Evolutionary conservation across 2,888 invertebrate species (phyloP).

Genomic region (Diarsia mendica): DNA sequence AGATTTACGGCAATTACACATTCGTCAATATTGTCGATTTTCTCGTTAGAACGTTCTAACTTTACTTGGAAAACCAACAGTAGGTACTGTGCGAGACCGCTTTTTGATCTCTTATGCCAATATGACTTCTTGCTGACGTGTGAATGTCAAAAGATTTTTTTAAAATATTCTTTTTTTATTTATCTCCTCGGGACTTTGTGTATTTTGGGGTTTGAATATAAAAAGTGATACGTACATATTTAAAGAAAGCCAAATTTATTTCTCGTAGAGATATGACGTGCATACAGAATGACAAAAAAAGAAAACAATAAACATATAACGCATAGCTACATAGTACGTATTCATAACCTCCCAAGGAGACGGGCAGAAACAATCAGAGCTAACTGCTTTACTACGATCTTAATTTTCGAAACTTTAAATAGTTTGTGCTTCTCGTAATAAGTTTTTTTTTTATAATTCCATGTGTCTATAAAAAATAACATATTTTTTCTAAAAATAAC

Average conservation of each 20-base stretch:
- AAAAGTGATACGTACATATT: too few relatives aligned
- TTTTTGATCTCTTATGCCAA: constrained; percentile 14
- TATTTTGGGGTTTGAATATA: not conserved
- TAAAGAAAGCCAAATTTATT: too few relatives aligned
- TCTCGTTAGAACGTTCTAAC: constrained; percentile 1
- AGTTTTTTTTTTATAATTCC: not conserved
- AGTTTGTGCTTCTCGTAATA: too few relatives aligned
- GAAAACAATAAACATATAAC: too few relatives aligned
- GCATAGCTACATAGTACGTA: too few relatives aligned
- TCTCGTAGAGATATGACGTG: too few relatives aligned
- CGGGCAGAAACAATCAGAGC: not conserved
- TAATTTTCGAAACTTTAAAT: not conserved
- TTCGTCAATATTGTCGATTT: constrained; percentile 12
- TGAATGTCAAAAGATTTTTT: not conserved
- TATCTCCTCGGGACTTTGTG: not conserved
- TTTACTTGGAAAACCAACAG: not conserved
- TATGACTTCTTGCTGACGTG: not conserved
- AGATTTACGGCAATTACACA: not conserved
- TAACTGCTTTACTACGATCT: not conserved
- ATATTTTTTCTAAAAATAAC: too few relatives aligned
- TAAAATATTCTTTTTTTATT: not conserved
- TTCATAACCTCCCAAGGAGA: too few relatives aligned
- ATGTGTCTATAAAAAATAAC: not conserved
- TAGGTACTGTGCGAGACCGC: not conserved
- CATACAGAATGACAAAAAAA: too few relatives aligned